These are phyloP conservation scores for Lates japonicus DNA, from an alignment of 2,797 vertebrate genomes.

Conservation along the genomic window DNA sequence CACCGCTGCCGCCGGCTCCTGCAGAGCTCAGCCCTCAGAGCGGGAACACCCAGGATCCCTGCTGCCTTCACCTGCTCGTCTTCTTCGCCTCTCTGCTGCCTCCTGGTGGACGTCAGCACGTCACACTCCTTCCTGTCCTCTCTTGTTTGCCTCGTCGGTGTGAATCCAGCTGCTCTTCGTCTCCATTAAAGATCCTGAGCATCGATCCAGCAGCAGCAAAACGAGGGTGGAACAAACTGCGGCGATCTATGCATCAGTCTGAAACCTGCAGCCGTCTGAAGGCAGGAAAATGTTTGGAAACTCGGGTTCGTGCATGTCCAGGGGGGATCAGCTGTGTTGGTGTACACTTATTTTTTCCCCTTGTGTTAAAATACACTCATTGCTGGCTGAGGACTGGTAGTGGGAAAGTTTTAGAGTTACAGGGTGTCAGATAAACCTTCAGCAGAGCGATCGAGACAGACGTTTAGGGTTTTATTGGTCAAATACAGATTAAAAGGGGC, in stretches of 20 bases:
- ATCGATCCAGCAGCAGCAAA: slow-evolving; percentile 7
- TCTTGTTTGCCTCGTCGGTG: slow-evolving; percentile 39
- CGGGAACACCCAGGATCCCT: slow-evolving; percentile 9
- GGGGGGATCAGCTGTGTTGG: not conserved
- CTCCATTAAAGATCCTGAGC: slow-evolving; percentile 12
- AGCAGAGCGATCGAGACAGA: not conserved
- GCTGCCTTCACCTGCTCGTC: slow-evolving; percentile 48
- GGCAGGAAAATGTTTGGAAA: not conserved
- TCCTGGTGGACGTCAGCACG: slow-evolving; percentile 39
- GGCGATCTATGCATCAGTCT: slow-evolving; percentile 26
- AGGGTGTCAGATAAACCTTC: not conserved
- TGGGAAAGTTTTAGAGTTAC: not conserved
- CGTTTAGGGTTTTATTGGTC: not conserved
- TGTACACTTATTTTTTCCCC: not conserved
- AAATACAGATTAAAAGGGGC: not conserved
- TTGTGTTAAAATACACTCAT: not conserved
- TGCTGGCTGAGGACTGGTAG: not conserved
- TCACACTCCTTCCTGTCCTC: slow-evolving; percentile 34
- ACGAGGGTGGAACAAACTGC: not conserved
- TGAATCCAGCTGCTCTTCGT: slow-evolving; percentile 30
- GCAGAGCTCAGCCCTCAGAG: not conserved
- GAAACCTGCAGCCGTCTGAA: too few relatives aligned
- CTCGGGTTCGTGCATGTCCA: slow-evolving; percentile 14
- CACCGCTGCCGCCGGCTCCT: not conserved
- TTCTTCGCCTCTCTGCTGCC: slow-evolving; percentile 53